Base-by-base conservation (phyloP, 2,113 vertebrate species). In the Penelope pileata region DNA sequence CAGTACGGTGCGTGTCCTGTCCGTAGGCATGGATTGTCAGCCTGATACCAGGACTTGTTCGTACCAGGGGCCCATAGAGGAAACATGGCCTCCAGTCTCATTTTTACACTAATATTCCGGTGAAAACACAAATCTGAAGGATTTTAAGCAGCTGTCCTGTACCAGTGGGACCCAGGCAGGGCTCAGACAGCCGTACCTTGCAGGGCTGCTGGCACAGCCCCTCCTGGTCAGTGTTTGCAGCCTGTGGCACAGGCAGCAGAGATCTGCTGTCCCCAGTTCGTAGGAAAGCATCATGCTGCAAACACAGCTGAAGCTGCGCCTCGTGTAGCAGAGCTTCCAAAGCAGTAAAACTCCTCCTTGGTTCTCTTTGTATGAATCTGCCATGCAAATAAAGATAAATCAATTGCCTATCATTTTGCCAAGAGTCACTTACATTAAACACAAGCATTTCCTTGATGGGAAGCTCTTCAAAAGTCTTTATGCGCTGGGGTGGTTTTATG, bases 401-500 rank as follows among this genome's bases (percentile, higher is more conserved):
- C 36, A 69, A 53, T 58, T 22, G 27, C 3, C 2, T 24, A 56
- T n/a, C 4, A 5, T 63, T 87, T 86, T 27, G n/a, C 69, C 32
- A 67, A 68, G 56, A 67, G 63, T 92, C 58, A 97, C 98, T 98
- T 97, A 98, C 98, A 32, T 97, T 96, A 67, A 96, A 94, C 58
- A 93, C 54, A 62, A 91, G 91, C 1, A n/a, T 96, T 94, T 95
- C 36, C 50, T 96, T 96, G n/a, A 96, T 84, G 43, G 97, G 95
- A 89, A 98, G 95, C 66, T 98, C 98, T 89, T 98, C 98, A 93
- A 98, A 98, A 42, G 97, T 98, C 93, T 97, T 97, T 85, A 98
- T 92, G 88, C 72, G 69, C 84, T 97, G 96, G 17, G 96, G 48
- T 29, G 96, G 90, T 38, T 91, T 96, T 95, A 98, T 97, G 87